These are phyloP conservation scores for Salmo trutta DNA, from an alignment of 2,797 vertebrate genomes.

Conservation along the genomic window DNA sequence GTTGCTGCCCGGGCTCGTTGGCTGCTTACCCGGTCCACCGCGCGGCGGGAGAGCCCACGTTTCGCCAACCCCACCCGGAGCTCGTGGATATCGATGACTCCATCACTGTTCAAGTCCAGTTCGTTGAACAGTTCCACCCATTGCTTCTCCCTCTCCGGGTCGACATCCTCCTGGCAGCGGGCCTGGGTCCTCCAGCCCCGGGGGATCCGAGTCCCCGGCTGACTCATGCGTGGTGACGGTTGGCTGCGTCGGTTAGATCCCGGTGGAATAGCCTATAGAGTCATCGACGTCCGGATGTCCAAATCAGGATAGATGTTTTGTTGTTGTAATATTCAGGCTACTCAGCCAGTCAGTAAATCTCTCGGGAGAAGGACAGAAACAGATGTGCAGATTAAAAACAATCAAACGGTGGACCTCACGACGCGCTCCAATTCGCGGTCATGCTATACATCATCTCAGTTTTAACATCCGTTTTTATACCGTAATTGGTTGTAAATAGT, in stretches of 20 bases:
- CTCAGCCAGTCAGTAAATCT: neutral
- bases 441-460: neutral
- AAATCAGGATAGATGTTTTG: too few species aligned
- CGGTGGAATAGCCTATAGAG: too few species aligned
- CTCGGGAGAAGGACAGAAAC: neutral
- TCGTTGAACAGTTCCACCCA: slow-evolving; percentile 84
- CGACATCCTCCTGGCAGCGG: slow-evolving; percentile 62
- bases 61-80: slow-evolving; percentile 80
- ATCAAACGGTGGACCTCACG: neutral
- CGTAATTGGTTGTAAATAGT: neutral
- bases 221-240: slow-evolving; percentile 57
- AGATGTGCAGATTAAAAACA: neutral
- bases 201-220: slow-evolving; percentile 36
- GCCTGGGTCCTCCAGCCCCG: slow-evolving; percentile 63
- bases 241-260: slow-evolving; percentile 19
- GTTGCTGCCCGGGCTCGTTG: neutral
- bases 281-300: neutral
- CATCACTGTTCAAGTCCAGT: slow-evolving; percentile 88
- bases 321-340: neutral
- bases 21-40: slow-evolving; percentile 75
- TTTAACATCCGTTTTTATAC: neutral
- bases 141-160: slow-evolving; percentile 72
- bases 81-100: slow-evolving; percentile 84
- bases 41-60: slow-evolving; percentile 69
- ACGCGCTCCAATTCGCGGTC: neutral